Base-by-base conservation (phyloP, 1,140 invertebrate species). In the Neotoxoptera formosana region DNA sequence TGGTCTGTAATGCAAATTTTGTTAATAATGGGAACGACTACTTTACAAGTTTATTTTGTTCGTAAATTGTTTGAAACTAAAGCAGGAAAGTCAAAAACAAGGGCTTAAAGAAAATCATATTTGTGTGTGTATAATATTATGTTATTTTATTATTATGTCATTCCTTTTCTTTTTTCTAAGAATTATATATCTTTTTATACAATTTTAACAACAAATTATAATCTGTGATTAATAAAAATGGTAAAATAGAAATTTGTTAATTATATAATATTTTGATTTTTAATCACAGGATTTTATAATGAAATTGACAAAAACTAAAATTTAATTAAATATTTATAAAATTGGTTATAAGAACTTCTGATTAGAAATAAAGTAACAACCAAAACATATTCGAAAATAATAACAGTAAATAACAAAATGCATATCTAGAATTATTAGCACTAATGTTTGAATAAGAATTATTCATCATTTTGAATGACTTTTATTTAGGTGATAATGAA, bases 1-100 rank as follows among this genome's bases (percentile, higher is more conserved):
- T 99, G 98, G 98, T 99, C 98, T 0, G 94, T 99, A 9, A 96
- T 97, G 56, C 98, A 99, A 95, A 98, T 98, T 94, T 86, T 97
- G n/a, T 97, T 98, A 7, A 97, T 99, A 94, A 95, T 97, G 47
- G 95, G 96, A 1, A 97, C 98, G 1, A 97, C 97, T 45, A 96
- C 96, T 25, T 94, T 97, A 56, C 97, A 99, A 96, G 98, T 99
- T 1, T 98, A 97, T 95, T 98, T 98, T 95, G 97, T 99, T 21
- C 96, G 97, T 94, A 98, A 98, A 95, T 95, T 99, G 7, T 99
- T 99, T 95, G 97, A 98, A 94, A 96, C 97, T 0, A 97, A 97
- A 51, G 48, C 21, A 30, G 91, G 91, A 95, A 96, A 96, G 87
- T 95, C 95, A n/a, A 95, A 95, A 95, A 95, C 95, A 21, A 94